Evolutionary conservation across 2,113 vertebrate genomes (phyloP).

Genomic region (Euleptes europaea): DNA sequence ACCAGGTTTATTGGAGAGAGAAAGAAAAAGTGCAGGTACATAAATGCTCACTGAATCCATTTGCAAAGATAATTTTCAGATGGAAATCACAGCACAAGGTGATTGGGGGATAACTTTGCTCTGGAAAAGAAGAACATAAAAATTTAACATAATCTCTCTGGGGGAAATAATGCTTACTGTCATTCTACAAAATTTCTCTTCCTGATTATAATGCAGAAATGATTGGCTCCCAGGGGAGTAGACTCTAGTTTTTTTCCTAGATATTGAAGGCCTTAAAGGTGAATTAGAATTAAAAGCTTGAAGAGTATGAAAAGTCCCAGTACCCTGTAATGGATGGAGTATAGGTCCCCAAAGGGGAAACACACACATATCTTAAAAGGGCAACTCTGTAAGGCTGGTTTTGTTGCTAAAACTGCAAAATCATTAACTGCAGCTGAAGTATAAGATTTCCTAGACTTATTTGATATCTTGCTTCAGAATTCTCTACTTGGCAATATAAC

Average conservation of each 20-base stretch:
- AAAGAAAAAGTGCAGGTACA: not conserved
- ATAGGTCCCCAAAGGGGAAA: not conserved
- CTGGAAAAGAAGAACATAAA: not conserved
- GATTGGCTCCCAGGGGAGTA: slow-evolving; percentile 20
- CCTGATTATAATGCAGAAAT: slow-evolving; percentile 38
- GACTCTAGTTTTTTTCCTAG: not conserved
- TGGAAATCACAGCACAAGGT: not conserved
- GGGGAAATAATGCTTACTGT: not conserved
- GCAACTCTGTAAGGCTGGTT: slow-evolving; percentile 10
- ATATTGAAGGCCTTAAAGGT: not conserved
- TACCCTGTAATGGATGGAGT: not conserved
- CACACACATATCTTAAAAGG: not conserved
- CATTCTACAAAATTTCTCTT: not conserved
- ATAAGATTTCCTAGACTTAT: slow-evolving; percentile 1
- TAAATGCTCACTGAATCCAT: not conserved
- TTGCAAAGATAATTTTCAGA: not conserved
- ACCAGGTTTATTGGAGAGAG: not conserved
- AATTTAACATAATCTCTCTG: not conserved
- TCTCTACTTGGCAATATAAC: slow-evolving; percentile 28
- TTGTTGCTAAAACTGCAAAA: slow-evolving; percentile 10
- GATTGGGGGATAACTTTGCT: not conserved
- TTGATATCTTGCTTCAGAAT: slow-evolving; percentile 30
- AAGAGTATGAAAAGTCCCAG: not conserved
- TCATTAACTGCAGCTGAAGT: slow-evolving; percentile 21
- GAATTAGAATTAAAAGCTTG: slow-evolving; percentile 19